Evolutionary conservation across 1,140 invertebrate species (phyloP), one percentile per base, ranked within the genome.

Genomic region (Lethrus apterus): DNA sequence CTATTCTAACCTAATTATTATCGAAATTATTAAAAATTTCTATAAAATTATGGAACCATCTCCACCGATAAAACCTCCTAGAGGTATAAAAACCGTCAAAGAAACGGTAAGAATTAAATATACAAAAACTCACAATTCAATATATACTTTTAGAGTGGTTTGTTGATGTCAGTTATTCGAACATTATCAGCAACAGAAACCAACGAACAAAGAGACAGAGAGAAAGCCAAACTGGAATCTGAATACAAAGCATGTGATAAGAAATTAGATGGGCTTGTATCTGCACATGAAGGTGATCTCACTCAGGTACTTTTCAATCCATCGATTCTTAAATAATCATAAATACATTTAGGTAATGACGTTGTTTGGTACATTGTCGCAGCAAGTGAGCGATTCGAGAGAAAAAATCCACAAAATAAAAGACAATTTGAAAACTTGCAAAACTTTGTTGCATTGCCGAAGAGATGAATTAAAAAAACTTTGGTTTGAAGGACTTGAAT

Each of bases 241-340:
- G 91, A 93, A 63, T 97, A 88, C 62, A 89, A 89, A 64, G 79
- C 83, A 60, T 93, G 91, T 70, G 93, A 97, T 71, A 79, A 83
- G 51, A 76, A 78, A 56, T 72, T 98, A 2, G 90, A 94, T 62
- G 84, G 90, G 65, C 72, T 96, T 13, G 88, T 98, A 14, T 84
- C 86, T 17, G 76, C 78, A 18, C 86, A 98, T 68, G 86, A 94
- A 63, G 76, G 85, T 59, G 89, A 96, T 66, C 78, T 98, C 3
- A 86, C 83, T 20, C 77, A 87, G 70, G 89, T 93, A 58, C 63
- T 15, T 10, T 32, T 15, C 9, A 9, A 31, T 44, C n/a, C 30
- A 23, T 40, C 11, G 32, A 44, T 43, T 46, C 56, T n/a, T n/a
- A n/a, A n/a, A n/a, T n/a, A n/a, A n/a, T n/a, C n/a, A n/a, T n/a